Evolutionary conservation across 1,140 invertebrate genomes (phyloP), one percentile per base, ranked within the genome.

Genomic region (Mizuhopecten yessoensis): DNA sequence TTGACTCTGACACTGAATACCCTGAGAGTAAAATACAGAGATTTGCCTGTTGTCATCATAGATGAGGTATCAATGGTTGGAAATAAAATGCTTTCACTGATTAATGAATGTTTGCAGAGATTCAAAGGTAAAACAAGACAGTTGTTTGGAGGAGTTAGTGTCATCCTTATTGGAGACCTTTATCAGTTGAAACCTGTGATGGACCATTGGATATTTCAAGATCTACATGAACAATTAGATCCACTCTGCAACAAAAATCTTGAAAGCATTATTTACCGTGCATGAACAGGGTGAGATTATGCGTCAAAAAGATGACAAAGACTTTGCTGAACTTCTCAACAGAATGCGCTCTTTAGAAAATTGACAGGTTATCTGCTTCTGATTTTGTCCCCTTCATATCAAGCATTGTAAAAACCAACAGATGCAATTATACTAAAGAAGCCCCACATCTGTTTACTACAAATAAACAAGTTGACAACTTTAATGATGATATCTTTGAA

Each of bases 11-110:
- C 90, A 34, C 87, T 94, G n/a, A 91, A 93, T 87, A 91, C 39
- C 42, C 13, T 91, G 0, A 90, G 92, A 90, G 75, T 34, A 7
- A 92, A 93, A 36, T 91, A 87, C 36, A 86, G 42, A 45, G 45
- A 87, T 75, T 34, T 90, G 23, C 87, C 90, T 87, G 89, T 93
- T 0, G 20, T 93, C 10, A 87, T 94, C n/a, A 94, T 94, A 86
- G 93, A 92, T 92, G 94, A 94, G 88, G 88, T 94, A 33, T 94
- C 90, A 13, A 94, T 94, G 93, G 93, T 94, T 88, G 93, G 94
- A 9, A 94, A 91, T 34, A 90, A 87, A 29, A 94, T 93, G 93
- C 88, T 94, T 23, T 87, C 45, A 20, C 90, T 93, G 45, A 89
- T 94, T 34, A 88, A 94, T 89, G 17, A 89, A 33, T 75, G 92